Evolutionary conservation across 2,888 invertebrate genomes (phyloP), one percentile per base, ranked within the genome.

Genomic region (Dione vanillae): DNA sequence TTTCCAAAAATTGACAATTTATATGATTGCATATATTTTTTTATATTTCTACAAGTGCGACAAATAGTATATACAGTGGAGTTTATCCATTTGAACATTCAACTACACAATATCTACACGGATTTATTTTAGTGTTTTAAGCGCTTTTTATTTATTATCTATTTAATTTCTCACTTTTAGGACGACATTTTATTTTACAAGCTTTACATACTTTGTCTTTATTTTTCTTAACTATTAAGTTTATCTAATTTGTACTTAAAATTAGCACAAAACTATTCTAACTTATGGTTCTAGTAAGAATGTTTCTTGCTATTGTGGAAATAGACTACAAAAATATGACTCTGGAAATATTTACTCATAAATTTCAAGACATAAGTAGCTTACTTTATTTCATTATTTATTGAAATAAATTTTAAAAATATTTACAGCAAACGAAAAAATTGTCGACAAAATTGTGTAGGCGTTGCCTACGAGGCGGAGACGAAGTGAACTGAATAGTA

Each of bases 161-260:
- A 69, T 40, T 27, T 54, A 52, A 54, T 12, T 78, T 83, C 82
- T 86, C 84, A 86, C 86, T 86, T 83, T 75, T 80, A 76, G 79
- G 80, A 80, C 79, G 81, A 77, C 71, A 67, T 75, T 77, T 75
- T 72, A 59, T 41, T 61, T 19, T 70, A 65, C 56, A 62, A 69
- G 62, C 40, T 69, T 75, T 72, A 41, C 67, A 71, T 43, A 62
- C 65, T 65, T 61, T 61, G 40, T 65, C 59, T 20, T 51, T 62
- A 45, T 62, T 20, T 43, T n/a, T 52, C 47, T 56, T 16, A 65
- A 45, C 16, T n/a, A 51, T 40, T 51, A 59, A 27, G 0, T 37
- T 37, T 37, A 58, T 9, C 19, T 67, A 67, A 12, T 67, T 67
- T 67, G 67, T 67, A 67, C 67, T 67, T n/a, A 49, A n/a, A 47